Evolutionary conservation across 2,113 vertebrate genomes (phyloP), one percentile per base, ranked within the genome.

Genomic region (Colius striatus): DNA sequence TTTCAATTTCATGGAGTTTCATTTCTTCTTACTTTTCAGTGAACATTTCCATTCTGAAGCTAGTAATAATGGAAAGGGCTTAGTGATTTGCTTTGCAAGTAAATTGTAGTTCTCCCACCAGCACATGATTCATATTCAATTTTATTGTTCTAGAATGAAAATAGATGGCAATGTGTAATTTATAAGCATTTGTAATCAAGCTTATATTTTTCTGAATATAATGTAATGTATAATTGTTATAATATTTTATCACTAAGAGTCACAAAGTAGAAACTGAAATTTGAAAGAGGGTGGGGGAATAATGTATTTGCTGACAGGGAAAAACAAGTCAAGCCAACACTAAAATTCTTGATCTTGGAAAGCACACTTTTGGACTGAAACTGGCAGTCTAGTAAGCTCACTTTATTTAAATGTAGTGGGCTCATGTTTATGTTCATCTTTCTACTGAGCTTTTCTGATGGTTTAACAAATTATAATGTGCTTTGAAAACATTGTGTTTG

Each of bases 81-180:
- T 77, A 18, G 15, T 29, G n/a, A 73, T 74, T 71, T 87, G 27
- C n/a, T 84, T 87, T 67, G n/a, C 73, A 75, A 70, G 17, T 61
- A 21, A 73, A 34, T 58, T 66, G 5, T 43, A 72, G 41, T 87
- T 84, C 18, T 86, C 4, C 48, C 34, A 55, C 36, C 43, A 78
- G 27, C 0, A 0, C 77, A 23, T 55, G 45, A 72, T 47, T 72
- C 13, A 30, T 71, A 26, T 5, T 76, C 2, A 45, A 5, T 75
- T 92, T 79, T 85, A 32, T 30, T 57, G 66, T 29, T 79, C 29
- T 72, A 61, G 34, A 72, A 48, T 83, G 45, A 62, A 84, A 84
- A 38, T 68, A 72, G 20, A 22, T 51, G 45, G 29, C 65, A 76
- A 55, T 0, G 0, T 88, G 29, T 76, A 76, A 55, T 53, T 55